phyloP scores from a whole-genome alignment of 2,888 invertebrate species.

The Shargacucullia verbasci region DNA sequence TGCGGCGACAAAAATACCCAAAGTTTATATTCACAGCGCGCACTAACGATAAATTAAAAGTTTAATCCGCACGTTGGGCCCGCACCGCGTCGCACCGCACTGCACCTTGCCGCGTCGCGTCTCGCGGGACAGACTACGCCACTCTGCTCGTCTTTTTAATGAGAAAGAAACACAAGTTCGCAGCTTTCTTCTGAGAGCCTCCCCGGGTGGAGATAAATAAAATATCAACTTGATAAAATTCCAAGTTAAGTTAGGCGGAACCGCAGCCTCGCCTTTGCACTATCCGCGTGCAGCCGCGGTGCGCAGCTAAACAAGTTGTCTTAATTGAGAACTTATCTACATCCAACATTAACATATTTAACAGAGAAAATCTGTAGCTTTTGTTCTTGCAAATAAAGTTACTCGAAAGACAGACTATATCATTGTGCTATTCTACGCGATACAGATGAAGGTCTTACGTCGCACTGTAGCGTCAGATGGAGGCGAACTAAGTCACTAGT shows the following conservation, averaged over 20 bases:
- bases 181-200: constrained; percentile 8
- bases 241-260: not conserved
- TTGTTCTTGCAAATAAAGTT: too few species aligned
- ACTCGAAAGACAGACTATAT: too few species aligned
- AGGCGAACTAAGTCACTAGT: too few species aligned
- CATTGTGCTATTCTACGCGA: too few species aligned
- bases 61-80: constrained; percentile 17
- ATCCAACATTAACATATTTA: too few species aligned
- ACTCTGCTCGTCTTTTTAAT: constrained; percentile 6
- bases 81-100: not conserved
- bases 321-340: too few species aligned
- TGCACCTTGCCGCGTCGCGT: not conserved
- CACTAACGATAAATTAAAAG: constrained; percentile 30
- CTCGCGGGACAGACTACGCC: constrained; percentile 5
- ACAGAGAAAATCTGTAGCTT: too few species aligned
- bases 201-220: constrained; percentile 15
- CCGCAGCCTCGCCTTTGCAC: not conserved
- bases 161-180: constrained; percentile 18
- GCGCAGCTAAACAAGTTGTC: not conserved
- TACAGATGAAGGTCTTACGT: too few species aligned
- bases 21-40: constrained; percentile 15
- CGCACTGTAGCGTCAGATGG: too few species aligned
- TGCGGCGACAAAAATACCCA: constrained; percentile 12
- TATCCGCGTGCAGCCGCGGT: not conserved
- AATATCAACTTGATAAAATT: constrained; percentile 21